A percentile compares a stretch with the other conserved stretches of the same genome.
phyloP scores from a whole-genome alignment of 2,113 vertebrate genomes.

The Trichechus manatus region DNA sequence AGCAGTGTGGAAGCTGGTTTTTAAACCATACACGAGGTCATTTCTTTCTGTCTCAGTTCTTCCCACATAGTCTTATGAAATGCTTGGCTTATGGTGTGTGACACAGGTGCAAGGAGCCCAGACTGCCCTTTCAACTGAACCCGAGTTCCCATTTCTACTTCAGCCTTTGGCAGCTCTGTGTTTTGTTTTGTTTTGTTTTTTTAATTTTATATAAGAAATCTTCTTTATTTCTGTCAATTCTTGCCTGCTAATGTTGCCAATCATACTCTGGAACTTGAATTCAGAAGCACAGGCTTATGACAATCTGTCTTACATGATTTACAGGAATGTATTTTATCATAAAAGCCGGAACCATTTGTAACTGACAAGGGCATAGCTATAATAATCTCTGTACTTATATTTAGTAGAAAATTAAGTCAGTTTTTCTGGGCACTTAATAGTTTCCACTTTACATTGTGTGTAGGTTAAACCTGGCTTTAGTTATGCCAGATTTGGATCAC shows the following conservation, averaged over 20 bases:
- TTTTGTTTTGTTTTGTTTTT: not conserved
- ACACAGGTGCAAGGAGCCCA: rapidly evolving
- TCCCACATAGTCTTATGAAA: too few relatives aligned
- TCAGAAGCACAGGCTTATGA: not conserved
- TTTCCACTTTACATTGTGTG: not conserved
- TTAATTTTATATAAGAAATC: not conserved
- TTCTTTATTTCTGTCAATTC: not conserved
- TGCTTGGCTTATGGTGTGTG: too few relatives aligned
- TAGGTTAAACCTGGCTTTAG: not conserved
- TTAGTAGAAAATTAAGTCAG: constrained; percentile 11
- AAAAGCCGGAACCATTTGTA: not conserved
- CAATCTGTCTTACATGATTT: not conserved
- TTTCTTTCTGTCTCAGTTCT: too few relatives aligned
- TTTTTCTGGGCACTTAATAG: not conserved
- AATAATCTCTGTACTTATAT: not conserved
- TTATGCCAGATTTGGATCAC: not conserved
- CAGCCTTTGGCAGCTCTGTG: not conserved
- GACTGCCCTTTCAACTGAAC: rapidly evolving
- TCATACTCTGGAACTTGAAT: not conserved
- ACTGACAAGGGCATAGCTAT: not conserved
- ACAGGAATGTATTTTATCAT: not conserved
- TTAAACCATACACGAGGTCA: too few relatives aligned
- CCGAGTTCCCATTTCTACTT: not conserved
- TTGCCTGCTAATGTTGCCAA: not conserved
- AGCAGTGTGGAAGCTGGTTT: too few relatives aligned